Base-by-base conservation (phyloP, 2,113 vertebrate genomes). In the Neogobius melanostomus region DNA sequence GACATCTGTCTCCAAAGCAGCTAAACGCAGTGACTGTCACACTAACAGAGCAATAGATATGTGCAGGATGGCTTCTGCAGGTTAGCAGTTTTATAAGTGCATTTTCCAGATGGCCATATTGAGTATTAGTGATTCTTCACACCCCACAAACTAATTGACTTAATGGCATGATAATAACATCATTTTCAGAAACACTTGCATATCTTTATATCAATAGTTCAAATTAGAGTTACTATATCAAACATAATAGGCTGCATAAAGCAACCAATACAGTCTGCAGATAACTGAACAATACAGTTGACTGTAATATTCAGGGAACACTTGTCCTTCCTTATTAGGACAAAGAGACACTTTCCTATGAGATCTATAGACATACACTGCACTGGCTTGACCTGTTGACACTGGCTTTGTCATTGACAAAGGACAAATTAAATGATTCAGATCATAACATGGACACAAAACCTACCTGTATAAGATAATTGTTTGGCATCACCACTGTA, bases 401-500 rank as follows among this genome's bases (percentile, higher is more conserved):
- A n/a, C n/a, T n/a, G n/a, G n/a, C n/a, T n/a, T n/a, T n/a, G n/a
- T 17, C n/a, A 3, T 10, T 17, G 7, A 53, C n/a, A 53, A 53
- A 53, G 17, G n/a, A 28, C 11, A 28, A 21, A 4, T 11, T 17
- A 56, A 11, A 11, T 57, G 9, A 57, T 6, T 57, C 1, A 57
- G 7, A 14, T 36, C 36, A 12, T 11, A 28, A 59, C 28, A 5
- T 7, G 16, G 49, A 4, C 43, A 42, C 28, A 43, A 11, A 65
- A 7, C 42, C 75, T 93, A 98, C 97, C 96, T 93, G 90, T 93
- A 71, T 93, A 95, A 43, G 92, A 92, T 77, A 88, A 83, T 7
- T 51, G 86, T 45, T 87, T 85, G 70, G 90, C 82, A 48, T 65
- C 83, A 72, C 93, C 94, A 0, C 74, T 89, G 82, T 95, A 93